A percentile compares a stretch with the other conserved stretches of the same genome.
phyloP scores from a whole-genome alignment of 2,113 vertebrate species.

The Holacanthus passer region DNA sequence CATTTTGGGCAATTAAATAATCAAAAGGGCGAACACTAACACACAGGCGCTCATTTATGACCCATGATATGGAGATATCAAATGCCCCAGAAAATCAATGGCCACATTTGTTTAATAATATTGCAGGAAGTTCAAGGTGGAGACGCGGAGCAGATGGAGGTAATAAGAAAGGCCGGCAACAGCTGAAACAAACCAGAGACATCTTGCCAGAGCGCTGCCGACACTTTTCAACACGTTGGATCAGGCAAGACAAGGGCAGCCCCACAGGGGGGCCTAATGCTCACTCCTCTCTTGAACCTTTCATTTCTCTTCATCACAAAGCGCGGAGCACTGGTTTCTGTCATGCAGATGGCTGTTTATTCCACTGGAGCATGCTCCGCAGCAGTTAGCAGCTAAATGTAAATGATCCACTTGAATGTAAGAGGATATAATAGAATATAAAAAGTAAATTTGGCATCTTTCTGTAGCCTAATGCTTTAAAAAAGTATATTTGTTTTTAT shows the following conservation, averaged over 20 bases:
- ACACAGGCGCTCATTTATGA: slow-evolving; percentile 43
- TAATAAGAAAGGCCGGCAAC: slow-evolving; percentile 61
- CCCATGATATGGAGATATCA: slow-evolving; percentile 46
- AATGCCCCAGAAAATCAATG: slow-evolving; percentile 62
- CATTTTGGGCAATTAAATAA: slow-evolving; percentile 59
- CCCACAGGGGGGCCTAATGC: slow-evolving; percentile 66
- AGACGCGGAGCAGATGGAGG: slow-evolving; percentile 70
- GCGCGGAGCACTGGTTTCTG: slow-evolving; percentile 49
- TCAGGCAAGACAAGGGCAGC: slow-evolving; percentile 77
- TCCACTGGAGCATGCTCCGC: slow-evolving; percentile 13
- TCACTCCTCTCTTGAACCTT: slow-evolving; percentile 65
- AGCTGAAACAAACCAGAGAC: slow-evolving; percentile 75
- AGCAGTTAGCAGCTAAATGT: slow-evolving; percentile 12
- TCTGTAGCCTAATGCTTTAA: no score
- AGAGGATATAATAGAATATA: neutral
- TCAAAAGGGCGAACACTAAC: slow-evolving; percentile 37
- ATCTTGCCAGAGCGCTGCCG: slow-evolving; percentile 69
- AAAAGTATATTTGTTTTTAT: no score
- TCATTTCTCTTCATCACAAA: slow-evolving; percentile 73
- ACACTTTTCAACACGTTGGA: slow-evolving; percentile 75
- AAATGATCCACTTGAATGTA: slow-evolving; percentile 14
- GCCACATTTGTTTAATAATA: slow-evolving; percentile 63
- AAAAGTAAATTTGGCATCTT: neutral
- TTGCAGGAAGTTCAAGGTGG: slow-evolving; percentile 59
- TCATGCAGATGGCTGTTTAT: slow-evolving; percentile 58